Evolutionary conservation across 2,888 invertebrate species (phyloP).

Genomic region (Tachina grossa): DNA sequence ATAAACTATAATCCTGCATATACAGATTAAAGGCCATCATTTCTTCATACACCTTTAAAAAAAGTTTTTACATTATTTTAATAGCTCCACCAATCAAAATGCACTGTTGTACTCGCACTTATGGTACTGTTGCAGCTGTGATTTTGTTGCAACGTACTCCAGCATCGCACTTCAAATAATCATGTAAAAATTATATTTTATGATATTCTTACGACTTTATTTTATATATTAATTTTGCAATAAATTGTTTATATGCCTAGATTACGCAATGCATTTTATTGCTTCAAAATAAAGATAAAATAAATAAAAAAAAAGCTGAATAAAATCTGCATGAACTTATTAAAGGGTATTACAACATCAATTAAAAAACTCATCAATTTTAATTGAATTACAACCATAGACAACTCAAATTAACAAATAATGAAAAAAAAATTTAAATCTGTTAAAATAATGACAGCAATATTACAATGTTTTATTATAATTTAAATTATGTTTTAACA

Average conservation of each 20-base stretch:
- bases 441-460: constrained; percentile 68
- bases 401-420: constrained; percentile 70
- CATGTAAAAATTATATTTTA: constrained; percentile 65
- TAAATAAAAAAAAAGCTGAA: constrained; percentile 27
- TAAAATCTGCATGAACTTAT: constrained; percentile 62
- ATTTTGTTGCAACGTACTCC: not conserved
- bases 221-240: constrained; percentile 40
- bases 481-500: constrained; percentile 67
- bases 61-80: constrained; percentile 42
- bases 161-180: constrained; percentile 43
- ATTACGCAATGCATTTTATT: constrained; percentile 55
- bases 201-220: constrained; percentile 37
- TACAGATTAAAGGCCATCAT: not conserved
- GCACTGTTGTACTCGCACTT: no score
- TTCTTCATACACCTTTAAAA: constrained; percentile 2
- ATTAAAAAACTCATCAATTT: constrained; percentile 72
- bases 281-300: not conserved
- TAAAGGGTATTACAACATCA: constrained; percentile 69
- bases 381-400: constrained; percentile 72
- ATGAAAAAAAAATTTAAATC: constrained; percentile 55
- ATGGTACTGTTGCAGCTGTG: not conserved
- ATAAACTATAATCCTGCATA: constrained; percentile 22
- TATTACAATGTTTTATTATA: constrained; percentile 68
- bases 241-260: constrained; percentile 59
- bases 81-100: not conserved